phyloP scores from a whole-genome alignment of 2,888 invertebrate genomes.

The Bimastos eiseni region DNA sequence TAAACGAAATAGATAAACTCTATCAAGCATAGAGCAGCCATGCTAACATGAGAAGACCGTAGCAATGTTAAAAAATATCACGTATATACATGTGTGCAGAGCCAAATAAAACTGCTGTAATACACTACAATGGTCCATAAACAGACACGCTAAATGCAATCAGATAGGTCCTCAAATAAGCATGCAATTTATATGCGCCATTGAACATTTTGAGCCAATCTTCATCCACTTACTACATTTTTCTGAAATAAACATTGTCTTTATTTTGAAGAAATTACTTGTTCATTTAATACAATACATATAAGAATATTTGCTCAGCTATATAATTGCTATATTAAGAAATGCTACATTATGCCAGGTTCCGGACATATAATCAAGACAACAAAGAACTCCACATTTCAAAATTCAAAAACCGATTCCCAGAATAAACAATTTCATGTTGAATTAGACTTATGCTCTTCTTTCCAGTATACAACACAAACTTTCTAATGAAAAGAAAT shows the following conservation, averaged over 20 bases:
- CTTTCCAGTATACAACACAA: not conserved
- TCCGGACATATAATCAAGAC: not conserved
- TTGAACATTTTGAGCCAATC: not conserved
- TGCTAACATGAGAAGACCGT: not conserved
- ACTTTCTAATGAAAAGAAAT: not conserved
- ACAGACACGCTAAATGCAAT: not conserved
- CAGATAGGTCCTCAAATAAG: not conserved
- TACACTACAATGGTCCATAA: not conserved
- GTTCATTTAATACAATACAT: not conserved
- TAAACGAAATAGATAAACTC: not conserved
- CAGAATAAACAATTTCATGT: not conserved
- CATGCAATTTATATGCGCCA: not conserved
- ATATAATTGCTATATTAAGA: not conserved
- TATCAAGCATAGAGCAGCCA: not conserved
- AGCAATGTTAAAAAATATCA: not conserved
- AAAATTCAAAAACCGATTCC: not conserved
- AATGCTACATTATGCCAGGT: conserved; percentile 13
- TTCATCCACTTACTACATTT: not conserved
- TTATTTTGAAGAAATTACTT: not conserved
- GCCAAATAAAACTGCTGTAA: too few relatives aligned
- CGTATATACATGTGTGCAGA: not conserved
- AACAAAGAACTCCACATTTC: not conserved
- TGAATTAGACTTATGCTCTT: not conserved
- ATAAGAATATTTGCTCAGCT: not conserved
- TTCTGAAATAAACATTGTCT: not conserved